Base-by-base conservation (phyloP, 2,888 invertebrate genomes). In the Pollenia amentaria region DNA sequence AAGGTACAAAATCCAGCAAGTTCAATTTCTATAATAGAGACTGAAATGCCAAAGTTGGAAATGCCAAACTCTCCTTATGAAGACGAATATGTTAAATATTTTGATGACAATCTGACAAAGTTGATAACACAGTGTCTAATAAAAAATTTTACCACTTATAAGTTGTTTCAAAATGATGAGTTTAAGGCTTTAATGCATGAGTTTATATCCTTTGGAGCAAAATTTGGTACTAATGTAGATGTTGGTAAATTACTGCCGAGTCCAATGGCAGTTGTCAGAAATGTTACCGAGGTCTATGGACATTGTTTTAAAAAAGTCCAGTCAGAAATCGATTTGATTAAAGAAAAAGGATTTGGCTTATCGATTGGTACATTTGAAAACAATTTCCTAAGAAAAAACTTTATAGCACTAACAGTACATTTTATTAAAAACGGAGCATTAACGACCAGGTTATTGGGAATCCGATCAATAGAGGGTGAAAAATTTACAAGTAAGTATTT, bases 271-370 rank as follows among this genome's bases (percentile, higher is more conserved):
- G n/a, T 77, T 38, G 67, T 55, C 1, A 46, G 14, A 46, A 77
- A 67, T 38, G 14, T 77, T 0, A 10, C 29, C 1, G 67, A 67
- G 21, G 38, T 57, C 14, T 77, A 77, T 38, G 46, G 14, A 2
- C 10, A 67, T 21, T 67, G 67, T 16, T 67, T 57, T 2, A 12
- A 46, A 2, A 46, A n/a, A 46, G n/a, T 67, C 0, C 18, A 46
- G 3, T 3, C 12, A 2, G 77, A 77, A 57, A 77, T 77, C 6
- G 44, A 6, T 3, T 6, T 14, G 0, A 51, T 60, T 21, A 69
- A 69, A 69, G 67, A 69, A n/a, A 69, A 48, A 9, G 78, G 78
- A 2, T 78, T 78, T 21, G 78, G 78, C 0, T 3, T 78, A 60
- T 38, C 40, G 16, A 9, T 40, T 0, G 42, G 57, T n/a, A 18